These are phyloP conservation scores for Austrolebias charrua DNA, from an alignment of 2,797 vertebrate species.

Conservation along the genomic window DNA sequence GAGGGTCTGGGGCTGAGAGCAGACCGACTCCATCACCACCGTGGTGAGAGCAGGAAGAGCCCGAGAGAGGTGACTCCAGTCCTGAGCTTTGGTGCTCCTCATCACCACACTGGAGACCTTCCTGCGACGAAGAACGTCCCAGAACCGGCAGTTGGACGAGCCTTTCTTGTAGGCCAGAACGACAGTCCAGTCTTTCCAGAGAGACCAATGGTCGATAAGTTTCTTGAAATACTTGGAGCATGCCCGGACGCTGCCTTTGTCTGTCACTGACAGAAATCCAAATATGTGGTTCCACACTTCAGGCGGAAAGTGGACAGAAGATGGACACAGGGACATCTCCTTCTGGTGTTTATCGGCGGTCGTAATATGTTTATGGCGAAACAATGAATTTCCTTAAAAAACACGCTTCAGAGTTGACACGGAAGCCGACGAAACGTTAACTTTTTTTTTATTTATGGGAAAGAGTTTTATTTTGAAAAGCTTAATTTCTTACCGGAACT, in stretches of 20 bases:
- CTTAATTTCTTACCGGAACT: too few relatives aligned
- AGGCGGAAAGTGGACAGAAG: slow-evolving; percentile 33
- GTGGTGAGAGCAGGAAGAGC: slow-evolving; percentile 51
- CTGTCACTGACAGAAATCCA: slow-evolving; percentile 37
- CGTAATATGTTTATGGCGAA: too few relatives aligned
- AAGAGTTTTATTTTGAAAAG: too few relatives aligned
- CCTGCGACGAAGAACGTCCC: slow-evolving; percentile 59
- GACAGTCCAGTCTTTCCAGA: slow-evolving; percentile 60
- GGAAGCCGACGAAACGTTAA: too few relatives aligned
- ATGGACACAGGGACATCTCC: slow-evolving; percentile 21
- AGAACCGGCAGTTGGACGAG: slow-evolving; percentile 53
- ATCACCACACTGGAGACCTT: slow-evolving; percentile 40
- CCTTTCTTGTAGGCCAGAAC: slow-evolving; percentile 31
- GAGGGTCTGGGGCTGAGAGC: background rate
- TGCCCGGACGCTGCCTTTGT: slow-evolving; percentile 55
- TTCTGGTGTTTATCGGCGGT: too few relatives aligned
- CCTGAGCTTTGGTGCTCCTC: slow-evolving; percentile 27
- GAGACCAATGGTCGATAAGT: slow-evolving; percentile 56
- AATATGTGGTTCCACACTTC: slow-evolving; percentile 66
- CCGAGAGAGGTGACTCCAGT: slow-evolving; percentile 33
- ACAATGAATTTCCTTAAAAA: too few relatives aligned
- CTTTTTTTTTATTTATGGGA: too few relatives aligned
- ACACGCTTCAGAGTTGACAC: background rate
- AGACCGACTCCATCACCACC: slow-evolving; percentile 18
- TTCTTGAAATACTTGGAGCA: slow-evolving; percentile 55